Evolutionary conservation across 37 sponge, comb jelly and placozoan species (phyloP).

Genomic region (Hormiphora californensis): DNA sequence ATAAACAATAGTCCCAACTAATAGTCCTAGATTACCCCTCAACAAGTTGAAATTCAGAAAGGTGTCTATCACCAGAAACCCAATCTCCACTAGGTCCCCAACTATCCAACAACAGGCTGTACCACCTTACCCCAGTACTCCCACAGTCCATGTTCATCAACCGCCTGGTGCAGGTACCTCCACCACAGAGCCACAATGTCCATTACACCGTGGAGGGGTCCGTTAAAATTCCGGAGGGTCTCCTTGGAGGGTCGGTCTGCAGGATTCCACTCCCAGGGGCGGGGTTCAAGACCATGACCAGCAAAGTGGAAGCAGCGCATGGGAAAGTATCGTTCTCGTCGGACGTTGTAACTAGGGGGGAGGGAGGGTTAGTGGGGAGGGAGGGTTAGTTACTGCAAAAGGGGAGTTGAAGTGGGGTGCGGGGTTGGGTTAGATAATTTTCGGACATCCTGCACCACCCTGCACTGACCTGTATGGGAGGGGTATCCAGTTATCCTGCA

Average conservation of each 20-base stretch:
- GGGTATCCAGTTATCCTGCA: conserved; percentile 27
- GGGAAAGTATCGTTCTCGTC: conserved; percentile 27
- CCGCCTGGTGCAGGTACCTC: not conserved
- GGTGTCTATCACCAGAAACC: too few species aligned
- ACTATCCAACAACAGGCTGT: too few species aligned
- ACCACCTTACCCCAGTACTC: conserved; percentile 4
- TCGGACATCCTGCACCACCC: not conserved
- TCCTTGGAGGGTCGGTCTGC: not conserved
- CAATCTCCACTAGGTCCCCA: too few species aligned
- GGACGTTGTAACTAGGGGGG: not conserved
- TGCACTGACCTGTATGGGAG: not conserved
- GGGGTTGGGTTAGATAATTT: not conserved
- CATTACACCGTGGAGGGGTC: not conserved
- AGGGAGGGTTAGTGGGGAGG: not conserved
- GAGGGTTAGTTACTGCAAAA: too few species aligned
- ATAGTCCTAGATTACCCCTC: too few species aligned
- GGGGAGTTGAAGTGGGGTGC: too few species aligned
- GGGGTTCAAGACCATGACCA: not conserved
- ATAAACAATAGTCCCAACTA: too few species aligned
- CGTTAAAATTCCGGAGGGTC: not conserved
- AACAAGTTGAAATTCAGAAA: too few species aligned
- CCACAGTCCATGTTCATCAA: not conserved
- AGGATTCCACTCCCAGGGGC: conserved; percentile 50
- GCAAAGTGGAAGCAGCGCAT: conserved; percentile 50
- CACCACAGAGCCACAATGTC: conserved; percentile 26